Percentiles rank a stretch among this genome's conserved stretches.
phyloP scores from a whole-genome alignment of 2,888 invertebrate genomes.

The Eutolmus rufibarbis region DNA sequence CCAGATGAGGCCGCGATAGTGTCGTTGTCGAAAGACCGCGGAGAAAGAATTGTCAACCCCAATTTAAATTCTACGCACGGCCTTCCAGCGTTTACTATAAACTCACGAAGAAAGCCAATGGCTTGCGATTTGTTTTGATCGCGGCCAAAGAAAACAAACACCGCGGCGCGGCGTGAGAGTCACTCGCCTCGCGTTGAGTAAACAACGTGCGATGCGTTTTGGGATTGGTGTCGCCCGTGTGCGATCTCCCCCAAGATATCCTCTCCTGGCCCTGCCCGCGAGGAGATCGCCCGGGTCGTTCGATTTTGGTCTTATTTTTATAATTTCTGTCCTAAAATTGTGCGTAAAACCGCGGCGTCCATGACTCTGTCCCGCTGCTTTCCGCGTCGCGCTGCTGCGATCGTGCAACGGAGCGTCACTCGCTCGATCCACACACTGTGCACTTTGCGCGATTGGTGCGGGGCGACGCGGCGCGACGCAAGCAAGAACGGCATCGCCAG shows the following conservation, averaged over 20 bases:
- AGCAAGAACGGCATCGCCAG: background rate
- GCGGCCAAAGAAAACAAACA: constrained; percentile 1
- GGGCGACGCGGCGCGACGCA: background rate
- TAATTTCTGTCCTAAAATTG: background rate
- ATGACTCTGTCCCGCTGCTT: too few relatives aligned
- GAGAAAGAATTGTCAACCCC: background rate
- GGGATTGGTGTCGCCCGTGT: background rate
- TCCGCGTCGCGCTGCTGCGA: background rate
- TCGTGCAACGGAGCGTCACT: background rate
- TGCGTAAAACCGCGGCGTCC: background rate
- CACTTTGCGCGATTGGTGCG: background rate
- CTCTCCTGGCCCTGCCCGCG: background rate
- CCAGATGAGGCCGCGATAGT: background rate
- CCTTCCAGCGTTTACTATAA: constrained; percentile 25
- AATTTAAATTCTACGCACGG: constrained; percentile 31
- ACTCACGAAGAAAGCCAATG: constrained; percentile 6
- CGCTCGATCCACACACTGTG: background rate
- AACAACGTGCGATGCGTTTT: background rate
- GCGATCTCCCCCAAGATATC: background rate
- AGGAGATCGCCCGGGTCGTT: background rate
- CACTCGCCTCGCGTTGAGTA: background rate
- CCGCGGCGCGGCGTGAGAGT: background rate
- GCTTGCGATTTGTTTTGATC: constrained; percentile 30
- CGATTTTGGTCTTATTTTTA: background rate
- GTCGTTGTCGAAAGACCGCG: background rate